These are phyloP conservation scores for Furcula furcula DNA, from an alignment of 2,888 invertebrate species.

Conservation along the genomic window DNA sequence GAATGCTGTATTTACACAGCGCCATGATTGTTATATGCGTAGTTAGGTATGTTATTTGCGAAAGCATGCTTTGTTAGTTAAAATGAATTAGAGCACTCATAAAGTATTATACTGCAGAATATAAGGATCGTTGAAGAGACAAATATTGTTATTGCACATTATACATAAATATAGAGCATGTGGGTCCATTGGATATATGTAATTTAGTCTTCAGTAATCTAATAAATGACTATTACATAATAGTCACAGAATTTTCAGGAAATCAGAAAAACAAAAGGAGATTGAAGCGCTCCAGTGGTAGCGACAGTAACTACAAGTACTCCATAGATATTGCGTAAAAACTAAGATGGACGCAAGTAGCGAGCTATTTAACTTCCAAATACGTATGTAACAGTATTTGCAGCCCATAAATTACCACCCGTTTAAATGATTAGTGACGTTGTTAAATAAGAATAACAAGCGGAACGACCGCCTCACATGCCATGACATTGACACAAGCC, in stretches of 20 bases:
- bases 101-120: no score
- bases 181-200: no score
- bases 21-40: constrained; percentile 20
- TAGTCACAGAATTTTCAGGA: no score
- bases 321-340: constrained; percentile 6
- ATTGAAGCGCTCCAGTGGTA: no score
- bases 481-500: constrained; percentile 22
- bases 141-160: no score
- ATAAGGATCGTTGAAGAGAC: no score
- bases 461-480: constrained; percentile 26
- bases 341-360: neutral
- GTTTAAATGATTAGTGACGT: constrained; percentile 19
- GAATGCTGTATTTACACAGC: constrained; percentile 18
- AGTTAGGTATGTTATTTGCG: constrained; percentile 28
- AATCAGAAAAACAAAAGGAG: no score
- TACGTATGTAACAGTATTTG: constrained; percentile 11
- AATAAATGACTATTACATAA: no score
- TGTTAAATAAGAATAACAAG: constrained; percentile 31
- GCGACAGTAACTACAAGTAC: constrained; percentile 8
- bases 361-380: constrained; percentile 8
- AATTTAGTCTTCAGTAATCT: no score
- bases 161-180: no score
- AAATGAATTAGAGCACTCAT: no score
- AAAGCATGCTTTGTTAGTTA: constrained; percentile 32
- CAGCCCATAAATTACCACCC: constrained; percentile 9